Evolutionary conservation across 2,888 invertebrate genomes (phyloP).

Genomic region (Ptychoptera albimana): DNA sequence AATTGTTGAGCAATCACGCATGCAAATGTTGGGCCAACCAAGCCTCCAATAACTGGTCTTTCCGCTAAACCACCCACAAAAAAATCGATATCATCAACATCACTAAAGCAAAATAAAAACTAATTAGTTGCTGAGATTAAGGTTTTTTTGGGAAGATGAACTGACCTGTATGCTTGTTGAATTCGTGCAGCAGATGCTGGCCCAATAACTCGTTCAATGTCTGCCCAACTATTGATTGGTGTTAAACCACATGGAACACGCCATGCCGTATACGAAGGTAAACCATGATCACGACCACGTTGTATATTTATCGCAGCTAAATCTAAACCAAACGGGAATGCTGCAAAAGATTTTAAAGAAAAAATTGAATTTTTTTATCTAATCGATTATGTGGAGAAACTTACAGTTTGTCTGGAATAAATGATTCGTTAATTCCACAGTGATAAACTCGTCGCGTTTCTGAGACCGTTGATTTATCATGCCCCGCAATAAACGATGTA

Average conservation of each 20-base stretch:
- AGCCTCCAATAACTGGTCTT: conserved; percentile 57
- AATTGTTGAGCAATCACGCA: conserved; percentile 82
- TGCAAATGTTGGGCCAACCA: conserved; percentile 76
- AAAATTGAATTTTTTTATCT: not conserved
- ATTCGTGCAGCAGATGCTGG: conserved; percentile 45
- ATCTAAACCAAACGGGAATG: conserved; percentile 65
- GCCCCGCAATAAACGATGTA: conserved; percentile 63
- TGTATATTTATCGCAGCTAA: conserved; percentile 79
- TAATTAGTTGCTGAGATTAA: no score
- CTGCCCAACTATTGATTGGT: conserved; percentile 48
- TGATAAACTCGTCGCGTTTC: conserved; percentile 66
- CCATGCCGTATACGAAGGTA: conserved; percentile 66
- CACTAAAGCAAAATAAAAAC: conserved; percentile 21
- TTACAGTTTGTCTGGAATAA: conserved; percentile 53
- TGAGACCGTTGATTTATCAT: conserved; percentile 62
- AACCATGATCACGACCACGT: conserved; percentile 72
- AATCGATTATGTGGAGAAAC: conserved; percentile 5
- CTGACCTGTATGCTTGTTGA: conserved; percentile 32
- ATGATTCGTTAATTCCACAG: conserved; percentile 65
- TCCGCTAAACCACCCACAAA: conserved; percentile 74
- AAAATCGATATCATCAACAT: conserved; percentile 69
- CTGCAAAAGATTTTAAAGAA: conserved; percentile 15
- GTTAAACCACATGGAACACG: conserved; percentile 61
- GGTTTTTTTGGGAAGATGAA: no score
- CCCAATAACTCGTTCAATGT: conserved; percentile 51